Evolutionary conservation across 2,797 vertebrate genomes (phyloP).

Genomic region (Cossypha heuglini): DNA sequence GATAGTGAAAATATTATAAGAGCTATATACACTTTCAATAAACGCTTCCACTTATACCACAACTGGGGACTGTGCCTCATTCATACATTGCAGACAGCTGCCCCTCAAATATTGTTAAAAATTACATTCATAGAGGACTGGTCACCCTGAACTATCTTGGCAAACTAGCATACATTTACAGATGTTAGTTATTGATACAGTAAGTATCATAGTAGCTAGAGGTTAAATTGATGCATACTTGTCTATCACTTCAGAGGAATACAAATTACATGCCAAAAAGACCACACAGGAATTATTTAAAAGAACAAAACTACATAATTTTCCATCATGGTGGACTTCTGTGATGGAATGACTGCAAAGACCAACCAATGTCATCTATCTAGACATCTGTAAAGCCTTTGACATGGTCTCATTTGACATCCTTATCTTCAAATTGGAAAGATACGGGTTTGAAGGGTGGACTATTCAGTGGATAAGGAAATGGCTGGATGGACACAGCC

Average conservation of each 20-base stretch:
- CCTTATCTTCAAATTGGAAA: not conserved
- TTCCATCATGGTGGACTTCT: not conserved
- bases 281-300: not conserved
- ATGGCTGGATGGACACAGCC: not conserved
- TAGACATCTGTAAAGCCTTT: not conserved
- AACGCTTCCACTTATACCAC: not conserved
- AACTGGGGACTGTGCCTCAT: not conserved
- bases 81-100: not conserved
- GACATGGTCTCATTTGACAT: not conserved
- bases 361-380: not conserved
- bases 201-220: not conserved
- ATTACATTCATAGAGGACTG: not conserved
- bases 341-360: not conserved
- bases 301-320: not conserved
- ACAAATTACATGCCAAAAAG: not conserved
- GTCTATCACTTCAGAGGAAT: not conserved
- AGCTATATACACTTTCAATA: not conserved
- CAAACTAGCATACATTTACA: not conserved
- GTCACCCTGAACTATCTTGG: not conserved
- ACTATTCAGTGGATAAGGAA: not conserved
- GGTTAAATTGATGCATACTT: not conserved
- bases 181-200: accelerated
- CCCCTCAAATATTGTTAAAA: not conserved
- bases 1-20: not conserved
- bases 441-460: not conserved